Evolutionary conservation across 2,113 vertebrate genomes (phyloP).

Genomic region (Ptychochromis oligacanthus): DNA sequence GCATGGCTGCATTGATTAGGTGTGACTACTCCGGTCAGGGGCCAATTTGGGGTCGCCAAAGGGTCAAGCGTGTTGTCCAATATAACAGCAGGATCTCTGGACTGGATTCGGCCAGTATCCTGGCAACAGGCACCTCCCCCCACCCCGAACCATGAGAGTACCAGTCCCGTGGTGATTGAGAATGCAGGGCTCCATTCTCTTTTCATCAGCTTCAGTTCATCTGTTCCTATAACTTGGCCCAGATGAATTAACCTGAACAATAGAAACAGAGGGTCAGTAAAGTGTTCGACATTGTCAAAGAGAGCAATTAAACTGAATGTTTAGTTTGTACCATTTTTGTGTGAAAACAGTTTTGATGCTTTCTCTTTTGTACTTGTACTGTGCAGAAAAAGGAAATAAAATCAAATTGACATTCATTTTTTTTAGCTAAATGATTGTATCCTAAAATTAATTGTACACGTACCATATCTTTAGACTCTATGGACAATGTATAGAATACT

Average conservation of each 20-base stretch:
- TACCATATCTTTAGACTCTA: not conserved
- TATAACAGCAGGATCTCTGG: constrained; percentile 78
- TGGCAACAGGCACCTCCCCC: constrained; percentile 72
- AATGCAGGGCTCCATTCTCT: constrained; percentile 73
- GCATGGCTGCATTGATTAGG: constrained; percentile 74
- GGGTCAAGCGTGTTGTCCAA: constrained; percentile 77
- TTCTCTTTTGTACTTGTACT: not conserved
- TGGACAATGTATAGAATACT: not conserved
- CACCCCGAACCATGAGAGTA: constrained; percentile 67
- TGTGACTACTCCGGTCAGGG: constrained; percentile 70
- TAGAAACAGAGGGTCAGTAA: constrained; percentile 62
- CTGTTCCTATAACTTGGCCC: constrained; percentile 64
- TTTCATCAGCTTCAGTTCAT: constrained; percentile 76
- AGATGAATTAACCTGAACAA: constrained; percentile 77
- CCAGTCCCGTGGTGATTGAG: constrained; percentile 63
- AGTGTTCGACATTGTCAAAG: constrained; percentile 56
- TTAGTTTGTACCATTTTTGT: constrained; percentile 40
- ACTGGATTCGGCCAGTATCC: constrained; percentile 72
- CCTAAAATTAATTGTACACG: not conserved
- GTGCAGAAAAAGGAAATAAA: not conserved
- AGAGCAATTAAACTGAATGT: constrained; percentile 66
- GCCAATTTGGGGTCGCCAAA: constrained; percentile 74
- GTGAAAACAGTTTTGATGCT: constrained; percentile 55
- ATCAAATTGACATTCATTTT: not conserved
- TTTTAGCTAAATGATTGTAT: not conserved